A percentile compares a stretch with the other conserved stretches of the same genome.
Conservation (phyloP, 2,113 vertebrate species). For the Neogobius melanostomus region DNA sequence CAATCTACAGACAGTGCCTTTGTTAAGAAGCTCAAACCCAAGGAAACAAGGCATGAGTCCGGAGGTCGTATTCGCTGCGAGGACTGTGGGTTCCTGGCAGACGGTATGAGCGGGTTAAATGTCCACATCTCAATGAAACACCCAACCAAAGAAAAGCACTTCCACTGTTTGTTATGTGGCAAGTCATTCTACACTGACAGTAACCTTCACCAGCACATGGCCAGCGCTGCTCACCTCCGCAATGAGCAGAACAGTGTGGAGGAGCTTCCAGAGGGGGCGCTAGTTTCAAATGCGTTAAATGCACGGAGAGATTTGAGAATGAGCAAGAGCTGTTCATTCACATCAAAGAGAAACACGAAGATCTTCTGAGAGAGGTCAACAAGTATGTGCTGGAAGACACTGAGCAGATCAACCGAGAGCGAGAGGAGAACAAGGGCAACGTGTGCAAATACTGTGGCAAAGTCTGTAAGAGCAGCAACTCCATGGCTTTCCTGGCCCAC, state of each 20-base stretch:
- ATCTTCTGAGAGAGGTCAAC: slow-evolving; percentile 93
- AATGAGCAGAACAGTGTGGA: slow-evolving; percentile 94
- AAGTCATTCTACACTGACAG: slow-evolving; percentile 98
- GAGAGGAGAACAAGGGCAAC: slow-evolving; percentile 95
- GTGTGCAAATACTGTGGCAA: slow-evolving; percentile 96
- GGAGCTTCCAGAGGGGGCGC: slow-evolving; percentile 90
- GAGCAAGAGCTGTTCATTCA: slow-evolving; percentile 94
- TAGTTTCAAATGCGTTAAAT: slow-evolving; percentile 94
- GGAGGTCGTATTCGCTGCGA: slow-evolving; percentile 86
- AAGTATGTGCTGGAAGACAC: slow-evolving; percentile 97
- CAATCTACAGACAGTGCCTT: slow-evolving; percentile 17
- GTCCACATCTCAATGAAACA: slow-evolving; percentile 99
- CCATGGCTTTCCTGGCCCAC: slow-evolving; percentile 96
- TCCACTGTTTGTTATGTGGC: slow-evolving; percentile 94
- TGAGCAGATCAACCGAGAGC: slow-evolving; percentile 94
- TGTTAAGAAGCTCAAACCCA: slow-evolving; percentile 65
- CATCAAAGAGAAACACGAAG: slow-evolving; percentile 97
- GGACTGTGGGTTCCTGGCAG: slow-evolving; percentile 97
- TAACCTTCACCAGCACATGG: slow-evolving; percentile 96
- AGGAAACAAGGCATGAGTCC: slow-evolving; percentile 40
- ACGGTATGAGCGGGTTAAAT: slow-evolving; percentile 93
- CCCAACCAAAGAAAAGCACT: slow-evolving; percentile 94
- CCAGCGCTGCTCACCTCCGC: slow-evolving; percentile 88
- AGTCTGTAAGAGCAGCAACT: slow-evolving; percentile 97
- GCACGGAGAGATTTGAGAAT: slow-evolving; percentile 88